Conservation (phyloP, 92 coral and sea anemone species). For the Epizoanthus scotinus region DNA sequence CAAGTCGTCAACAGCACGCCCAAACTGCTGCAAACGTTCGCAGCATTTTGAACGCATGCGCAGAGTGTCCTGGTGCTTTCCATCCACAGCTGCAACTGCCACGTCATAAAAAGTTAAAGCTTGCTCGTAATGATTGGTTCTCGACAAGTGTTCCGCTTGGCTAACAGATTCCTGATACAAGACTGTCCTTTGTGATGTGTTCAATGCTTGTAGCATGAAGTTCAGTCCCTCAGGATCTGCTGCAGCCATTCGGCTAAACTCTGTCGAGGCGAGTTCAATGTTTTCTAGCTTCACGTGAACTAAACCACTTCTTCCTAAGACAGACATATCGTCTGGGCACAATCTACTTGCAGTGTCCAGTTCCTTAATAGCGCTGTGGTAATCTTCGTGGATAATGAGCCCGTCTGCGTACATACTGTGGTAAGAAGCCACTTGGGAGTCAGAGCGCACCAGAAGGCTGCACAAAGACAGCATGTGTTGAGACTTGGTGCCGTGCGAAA, state of each 20-base stretch:
- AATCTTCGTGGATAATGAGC: constrained; percentile 70
- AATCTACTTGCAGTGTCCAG: constrained; percentile 70
- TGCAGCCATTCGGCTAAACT: constrained; percentile 70
- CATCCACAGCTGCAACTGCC: constrained; percentile 66
- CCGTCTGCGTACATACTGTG: constrained; percentile 88
- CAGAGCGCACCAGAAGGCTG: constrained; percentile 69
- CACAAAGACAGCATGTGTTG: constrained; percentile 72
- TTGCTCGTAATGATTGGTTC: constrained; percentile 52
- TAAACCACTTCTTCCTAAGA: constrained; percentile 79
- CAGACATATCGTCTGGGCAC: constrained; percentile 67
- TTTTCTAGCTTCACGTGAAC: constrained; percentile 75
- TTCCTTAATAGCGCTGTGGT: constrained; percentile 72
- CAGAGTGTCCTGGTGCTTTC: constrained; percentile 67
- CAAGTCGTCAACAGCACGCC: constrained; percentile 80
- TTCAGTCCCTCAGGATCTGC: constrained; percentile 64
- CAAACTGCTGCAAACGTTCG: constrained; percentile 64
- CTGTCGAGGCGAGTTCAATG: constrained; percentile 55
- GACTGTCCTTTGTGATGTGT: constrained; percentile 53
- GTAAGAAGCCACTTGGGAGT: constrained; percentile 55
- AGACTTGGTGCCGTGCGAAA: constrained; percentile 64
- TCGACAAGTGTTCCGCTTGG: constrained; percentile 59
- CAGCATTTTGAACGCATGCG: constrained; percentile 93
- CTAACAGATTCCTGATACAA: constrained; percentile 59
- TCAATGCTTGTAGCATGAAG: constrained; percentile 67
- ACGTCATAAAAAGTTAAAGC: constrained; percentile 69